Percentiles rank a stretch among this genome's conserved stretches.
Evolutionary conservation across 2,113 vertebrate species (phyloP).

Genomic region (Illadopsis cleaveri): DNA sequence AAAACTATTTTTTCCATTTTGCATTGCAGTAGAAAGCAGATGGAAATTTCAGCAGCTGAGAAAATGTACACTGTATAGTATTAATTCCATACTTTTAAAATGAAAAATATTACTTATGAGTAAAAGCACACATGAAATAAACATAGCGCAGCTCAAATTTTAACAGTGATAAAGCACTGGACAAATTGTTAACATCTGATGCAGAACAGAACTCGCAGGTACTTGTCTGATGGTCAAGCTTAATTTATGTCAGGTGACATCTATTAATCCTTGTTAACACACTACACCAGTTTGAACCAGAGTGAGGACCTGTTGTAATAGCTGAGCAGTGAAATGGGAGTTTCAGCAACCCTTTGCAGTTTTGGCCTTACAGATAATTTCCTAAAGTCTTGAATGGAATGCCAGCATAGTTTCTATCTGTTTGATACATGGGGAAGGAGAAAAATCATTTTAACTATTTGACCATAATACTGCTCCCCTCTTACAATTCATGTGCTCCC

Average conservation of each 20-base stretch:
- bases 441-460: neutral
- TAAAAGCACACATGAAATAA: neutral
- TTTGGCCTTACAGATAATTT: neutral
- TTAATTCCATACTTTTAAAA: neutral
- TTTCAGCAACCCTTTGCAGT: neutral
- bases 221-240: neutral
- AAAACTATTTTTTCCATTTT: neutral
- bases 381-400: neutral
- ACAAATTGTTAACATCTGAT: neutral
- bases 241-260: neutral
- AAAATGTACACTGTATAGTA: neutral
- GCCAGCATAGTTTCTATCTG: neutral
- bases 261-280: neutral
- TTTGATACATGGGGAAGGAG: neutral
- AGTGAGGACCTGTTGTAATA: neutral
- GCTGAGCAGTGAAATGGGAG: neutral
- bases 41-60: neutral
- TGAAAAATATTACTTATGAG: neutral
- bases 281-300: neutral
- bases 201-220: neutral
- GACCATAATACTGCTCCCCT: neutral
- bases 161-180: neutral
- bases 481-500: neutral
- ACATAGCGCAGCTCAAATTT: neutral
- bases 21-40: neutral